A percentile compares a stretch with the other conserved stretches of the same genome.
Evolutionary conservation across 1,140 invertebrate species (phyloP).

Genomic region (Mactra quadrangularis): DNA sequence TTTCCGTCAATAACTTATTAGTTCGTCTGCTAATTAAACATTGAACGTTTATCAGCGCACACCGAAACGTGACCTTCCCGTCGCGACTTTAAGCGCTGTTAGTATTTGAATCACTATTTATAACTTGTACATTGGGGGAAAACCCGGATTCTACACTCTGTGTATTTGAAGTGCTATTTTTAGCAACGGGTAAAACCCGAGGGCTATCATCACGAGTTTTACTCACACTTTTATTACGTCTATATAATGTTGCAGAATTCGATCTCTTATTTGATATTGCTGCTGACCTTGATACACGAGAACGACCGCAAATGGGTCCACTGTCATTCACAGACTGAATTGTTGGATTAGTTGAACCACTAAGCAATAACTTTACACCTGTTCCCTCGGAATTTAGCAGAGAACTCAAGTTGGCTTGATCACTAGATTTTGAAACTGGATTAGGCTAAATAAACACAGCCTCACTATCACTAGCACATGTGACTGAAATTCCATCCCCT

Average conservation of each 20-base stretch:
- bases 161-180: not conserved
- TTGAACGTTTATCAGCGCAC: no score
- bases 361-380: not conserved
- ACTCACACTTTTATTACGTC: not conserved
- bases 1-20: no score
- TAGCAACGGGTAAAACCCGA: not conserved
- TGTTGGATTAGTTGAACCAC: not conserved
- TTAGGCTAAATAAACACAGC: no score
- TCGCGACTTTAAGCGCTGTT: not conserved
- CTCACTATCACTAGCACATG: no score
- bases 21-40: no score
- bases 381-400: not conserved
- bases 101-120: not conserved
- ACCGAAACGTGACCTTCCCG: not conserved
- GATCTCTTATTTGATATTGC: not conserved
- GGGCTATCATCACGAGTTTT: not conserved
- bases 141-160: not conserved
- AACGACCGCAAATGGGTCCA: not conserved
- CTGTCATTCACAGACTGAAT: not conserved
- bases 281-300: not conserved
- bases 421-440: no score
- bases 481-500: no score
- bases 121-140: not conserved
- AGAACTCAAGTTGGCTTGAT: no score
- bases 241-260: not conserved